Base-by-base conservation (phyloP, 1,140 invertebrate genomes). In the Drosophila nigrodunni region DNA sequence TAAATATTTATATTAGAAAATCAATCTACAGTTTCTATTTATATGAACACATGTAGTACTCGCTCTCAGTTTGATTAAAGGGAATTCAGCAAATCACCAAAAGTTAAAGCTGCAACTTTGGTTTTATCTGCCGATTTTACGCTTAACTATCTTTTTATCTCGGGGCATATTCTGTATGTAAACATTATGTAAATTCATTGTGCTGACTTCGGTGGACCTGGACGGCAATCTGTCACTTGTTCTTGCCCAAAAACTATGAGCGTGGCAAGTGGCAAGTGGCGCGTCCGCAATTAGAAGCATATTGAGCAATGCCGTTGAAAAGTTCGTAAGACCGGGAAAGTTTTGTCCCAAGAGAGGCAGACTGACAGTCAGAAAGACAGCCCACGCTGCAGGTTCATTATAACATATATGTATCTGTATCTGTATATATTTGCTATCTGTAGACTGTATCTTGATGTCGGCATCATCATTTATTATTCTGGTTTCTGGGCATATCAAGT, bases 201-300 rank as follows among this genome's bases (percentile, higher is more conserved):
- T 74, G 82, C 72, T 66, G 69, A 57, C 70, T 74, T 71, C 11
- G 59, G 47, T 55, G 55, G 25, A 30, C 0, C 2, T 30, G 25
- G 25, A 30, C 25, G 1, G 25, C 52, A 37, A 44, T 61, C 59
- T 47, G 30, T 49, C 67, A 61, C 37, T 50, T 37, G 11, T 43
- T 34, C 18, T 15, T 82, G 55, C 64, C 39, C 39, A n/a, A 72
- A 82, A 72, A 82, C 79, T 77, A 81, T 80, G 78, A 69, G 39
- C 39, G 71, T 60, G 52, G 66, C 78, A 67, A 66, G 78, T 65
- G 37, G 49, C 57, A 68, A 79, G 79, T 69, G 68, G 66, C 71
- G 74, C 66, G 74, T 77, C 64, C 73, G 83, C 83, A 88, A 88
- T 88, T 88, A 88, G 83, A 88, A 83, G 74, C 72, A 74, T 71